Evolutionary conservation across 2,797 vertebrate species (phyloP), one percentile per base, ranked within the genome.

Genomic region (Cichlasoma orientale): DNA sequence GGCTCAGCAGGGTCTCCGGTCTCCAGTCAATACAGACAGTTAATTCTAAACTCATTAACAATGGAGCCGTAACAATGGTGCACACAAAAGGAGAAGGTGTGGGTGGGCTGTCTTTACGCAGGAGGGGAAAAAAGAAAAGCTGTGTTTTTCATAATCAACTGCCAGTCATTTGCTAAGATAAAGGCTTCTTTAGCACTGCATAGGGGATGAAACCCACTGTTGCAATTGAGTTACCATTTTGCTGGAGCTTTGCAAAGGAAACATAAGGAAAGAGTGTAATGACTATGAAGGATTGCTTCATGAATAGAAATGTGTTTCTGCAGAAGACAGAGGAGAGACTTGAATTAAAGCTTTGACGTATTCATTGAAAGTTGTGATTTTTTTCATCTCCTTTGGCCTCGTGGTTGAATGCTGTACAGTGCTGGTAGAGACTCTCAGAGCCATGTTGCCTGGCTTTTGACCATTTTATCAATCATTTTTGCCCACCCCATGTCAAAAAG

Each of bases 1-100:
- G 63, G 68, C 86, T 80, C 89, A 86, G 84, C 85, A 86, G 88
- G 88, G 88, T 84, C 71, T 83, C 71, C 72, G 23, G 57, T 88
- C 84, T 88, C 80, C 74, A 89, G 61, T 90, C 87, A 88, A 87
- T 90, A 88, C 84, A 83, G 85, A 61, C 79, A 76, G 88, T 92
- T 93, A 88, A 93, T 92, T 89, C 90, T 90, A 89, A 93, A 93
- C 87, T 92, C 87, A 93, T 92, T 93, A 93, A 93, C 89, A 92
- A 88, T 84, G 71, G 79, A 88, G 85, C 79, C 78, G 7, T 79
- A 93, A 92, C 89, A 93, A 93, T 91, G 59, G 82, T 63, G 74
- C 11, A 12, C 87, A 91, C 81, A 90, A 86, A 92, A 88, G 88
- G 75, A 86, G 76, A 83, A 91, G 80, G 90, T 91, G 90, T 93